phyloP scores from a whole-genome alignment of 2,888 invertebrate species.

The Tiphia femorata region DNA sequence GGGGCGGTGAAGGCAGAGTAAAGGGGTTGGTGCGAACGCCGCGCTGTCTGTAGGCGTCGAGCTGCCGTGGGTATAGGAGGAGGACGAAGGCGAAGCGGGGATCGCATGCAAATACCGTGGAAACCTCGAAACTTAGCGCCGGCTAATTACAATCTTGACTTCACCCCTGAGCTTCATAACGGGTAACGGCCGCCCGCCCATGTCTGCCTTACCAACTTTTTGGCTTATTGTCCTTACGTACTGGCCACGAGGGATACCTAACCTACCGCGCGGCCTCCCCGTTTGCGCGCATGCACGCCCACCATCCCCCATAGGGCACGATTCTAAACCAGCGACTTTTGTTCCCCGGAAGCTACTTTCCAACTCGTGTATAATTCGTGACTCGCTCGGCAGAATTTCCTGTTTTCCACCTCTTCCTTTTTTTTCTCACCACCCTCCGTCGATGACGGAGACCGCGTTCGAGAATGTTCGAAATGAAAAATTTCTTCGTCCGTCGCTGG shows the following conservation, averaged over 20 bases:
- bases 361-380: slow-evolving; percentile 41
- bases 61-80: slow-evolving; percentile 19
- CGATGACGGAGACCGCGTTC: slow-evolving; percentile 1
- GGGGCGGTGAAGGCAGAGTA: no score
- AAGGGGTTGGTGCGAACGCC: slow-evolving; percentile 30
- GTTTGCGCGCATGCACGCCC: slow-evolving; percentile 4
- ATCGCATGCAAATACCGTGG: slow-evolving; percentile 59
- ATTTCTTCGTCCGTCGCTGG: no score
- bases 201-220: slow-evolving; percentile 60
- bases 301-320: slow-evolving; percentile 11
- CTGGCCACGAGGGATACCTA: slow-evolving; percentile 60
- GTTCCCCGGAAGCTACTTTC: slow-evolving; percentile 34
- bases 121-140: slow-evolving; percentile 63
- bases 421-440: slow-evolving; percentile 4
- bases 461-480: slow-evolving; percentile 2
- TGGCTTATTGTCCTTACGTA: slow-evolving; percentile 66
- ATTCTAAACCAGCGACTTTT: slow-evolving; percentile 29
- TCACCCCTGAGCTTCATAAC: slow-evolving; percentile 66
- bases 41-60: slow-evolving; percentile 29
- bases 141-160: slow-evolving; percentile 68
- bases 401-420: no score
- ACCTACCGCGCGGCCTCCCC: background rate
- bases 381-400: slow-evolving; percentile 21
- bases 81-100: slow-evolving; percentile 13
- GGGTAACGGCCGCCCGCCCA: slow-evolving; percentile 54